These are phyloP conservation scores for Solea senegalensis DNA, from an alignment of 2,113 vertebrate species.

Conservation along the genomic window DNA sequence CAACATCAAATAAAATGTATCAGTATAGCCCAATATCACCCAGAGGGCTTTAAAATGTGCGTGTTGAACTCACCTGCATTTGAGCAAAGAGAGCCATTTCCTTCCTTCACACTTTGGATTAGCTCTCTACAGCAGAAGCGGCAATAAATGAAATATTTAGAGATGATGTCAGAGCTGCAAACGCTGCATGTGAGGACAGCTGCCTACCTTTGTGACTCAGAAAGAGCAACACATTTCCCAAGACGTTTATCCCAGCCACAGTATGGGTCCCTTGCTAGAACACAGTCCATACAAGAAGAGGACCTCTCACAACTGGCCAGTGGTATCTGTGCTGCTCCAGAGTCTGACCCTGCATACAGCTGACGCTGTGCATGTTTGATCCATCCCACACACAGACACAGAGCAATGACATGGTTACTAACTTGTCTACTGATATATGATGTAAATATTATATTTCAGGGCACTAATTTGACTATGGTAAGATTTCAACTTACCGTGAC, in stretches of 20 bases:
- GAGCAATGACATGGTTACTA: background rate
- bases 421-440: background rate
- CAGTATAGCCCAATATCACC: background rate
- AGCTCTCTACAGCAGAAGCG: constrained; percentile 66
- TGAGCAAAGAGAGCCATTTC: constrained; percentile 76
- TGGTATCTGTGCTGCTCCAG: constrained; percentile 78
- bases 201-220: background rate
- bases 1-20: background rate
- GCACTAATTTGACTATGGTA: background rate
- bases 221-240: constrained; percentile 58
- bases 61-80: constrained; percentile 55
- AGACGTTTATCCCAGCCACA: constrained; percentile 77
- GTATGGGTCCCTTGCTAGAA: constrained; percentile 84
- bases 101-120: constrained; percentile 80
- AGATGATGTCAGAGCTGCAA: background rate
- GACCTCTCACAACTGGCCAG: constrained; percentile 75
- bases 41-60: background rate
- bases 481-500: constrained; percentile 70
- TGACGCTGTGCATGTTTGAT: constrained; percentile 61
- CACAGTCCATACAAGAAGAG: constrained; percentile 80
- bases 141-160: background rate
- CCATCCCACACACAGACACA: background rate
- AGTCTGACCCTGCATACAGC: constrained; percentile 79
- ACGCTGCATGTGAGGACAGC: constrained; percentile 9
- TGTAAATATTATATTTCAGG: background rate